Conservation (phyloP, 2,113 vertebrate species). For the Lampris incognitus region DNA sequence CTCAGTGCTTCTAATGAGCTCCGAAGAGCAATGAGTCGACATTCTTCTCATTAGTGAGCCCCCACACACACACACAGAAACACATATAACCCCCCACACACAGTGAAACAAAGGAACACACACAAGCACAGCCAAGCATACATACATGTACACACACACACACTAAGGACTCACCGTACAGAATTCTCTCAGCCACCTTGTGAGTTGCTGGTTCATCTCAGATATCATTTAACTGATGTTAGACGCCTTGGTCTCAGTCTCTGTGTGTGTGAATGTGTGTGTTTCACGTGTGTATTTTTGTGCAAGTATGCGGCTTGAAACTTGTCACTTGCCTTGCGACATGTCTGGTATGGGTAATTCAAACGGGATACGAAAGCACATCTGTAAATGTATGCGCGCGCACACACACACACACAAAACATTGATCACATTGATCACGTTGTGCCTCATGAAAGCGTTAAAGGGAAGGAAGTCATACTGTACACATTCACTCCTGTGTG, state of each 20-base stretch:
- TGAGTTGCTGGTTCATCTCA: slow-evolving; percentile 32
- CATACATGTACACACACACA: slow-evolving; percentile 7
- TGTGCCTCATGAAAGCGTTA: slow-evolving; percentile 36
- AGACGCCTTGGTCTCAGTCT: slow-evolving; percentile 4
- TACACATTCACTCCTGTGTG: not conserved
- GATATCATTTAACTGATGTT: slow-evolving; percentile 42
- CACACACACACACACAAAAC: slow-evolving; percentile 3
- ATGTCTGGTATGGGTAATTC: not conserved
- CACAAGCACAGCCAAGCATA: slow-evolving; percentile 30
- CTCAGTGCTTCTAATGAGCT: slow-evolving; percentile 71
- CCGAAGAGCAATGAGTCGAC: slow-evolving; percentile 70
- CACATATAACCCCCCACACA: slow-evolving; percentile 7
- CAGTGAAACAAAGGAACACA: slow-evolving; percentile 1
- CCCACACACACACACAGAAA: slow-evolving; percentile 50
- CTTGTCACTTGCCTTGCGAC: slow-evolving; percentile 36
- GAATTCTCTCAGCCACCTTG: slow-evolving; percentile 37
- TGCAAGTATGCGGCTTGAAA: slow-evolving; percentile 6
- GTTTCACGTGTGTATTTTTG: slow-evolving; percentile 6
- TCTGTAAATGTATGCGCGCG: not conserved
- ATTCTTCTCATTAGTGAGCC: slow-evolving; percentile 69
- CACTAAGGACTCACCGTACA: not conserved
- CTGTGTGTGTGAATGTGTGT: slow-evolving; percentile 9
- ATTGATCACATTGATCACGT: no score
- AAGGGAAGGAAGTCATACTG: slow-evolving; percentile 2
- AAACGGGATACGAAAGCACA: not conserved